phyloP scores from a whole-genome alignment of 2,888 invertebrate species.

The Peribatodes rhomboidaria region DNA sequence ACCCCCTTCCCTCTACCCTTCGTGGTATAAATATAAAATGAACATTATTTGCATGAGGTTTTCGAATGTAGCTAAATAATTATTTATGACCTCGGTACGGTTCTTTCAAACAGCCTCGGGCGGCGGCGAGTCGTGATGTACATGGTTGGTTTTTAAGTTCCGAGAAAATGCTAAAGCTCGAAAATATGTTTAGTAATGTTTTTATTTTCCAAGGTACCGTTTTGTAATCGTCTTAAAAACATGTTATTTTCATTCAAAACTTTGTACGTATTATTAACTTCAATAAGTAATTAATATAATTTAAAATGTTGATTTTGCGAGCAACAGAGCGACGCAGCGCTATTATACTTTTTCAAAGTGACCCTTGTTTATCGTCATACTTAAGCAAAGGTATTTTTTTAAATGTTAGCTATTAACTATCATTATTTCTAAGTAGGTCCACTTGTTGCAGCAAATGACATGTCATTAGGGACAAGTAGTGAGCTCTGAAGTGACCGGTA shows the following conservation, averaged over 20 bases:
- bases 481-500: constrained; percentile 21
- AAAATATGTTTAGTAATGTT: background rate
- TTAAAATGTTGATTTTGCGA: too few species aligned
- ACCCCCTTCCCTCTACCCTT: background rate
- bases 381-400: background rate
- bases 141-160: constrained; percentile 19
- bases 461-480: constrained; percentile 26
- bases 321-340: too few species aligned
- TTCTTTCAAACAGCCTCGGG: constrained; percentile 58
- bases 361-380: constrained; percentile 3
- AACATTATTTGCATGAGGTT: constrained; percentile 58
- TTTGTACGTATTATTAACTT: too few species aligned
- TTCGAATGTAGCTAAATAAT: constrained; percentile 62
- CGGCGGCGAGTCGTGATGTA: constrained; percentile 59
- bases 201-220: background rate
- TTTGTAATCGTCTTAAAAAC: background rate
- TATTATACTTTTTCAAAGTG: background rate
- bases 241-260: background rate
- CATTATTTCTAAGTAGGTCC: constrained; percentile 23
- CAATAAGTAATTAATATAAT: too few species aligned
- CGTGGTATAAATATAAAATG: constrained; percentile 38
- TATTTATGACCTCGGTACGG: constrained; percentile 64
- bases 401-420: constrained; percentile 5
- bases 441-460: constrained; percentile 21
- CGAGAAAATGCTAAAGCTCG: constrained; percentile 32